phyloP scores from a whole-genome alignment of 2,113 vertebrate species.

The Smithornis capensis region DNA sequence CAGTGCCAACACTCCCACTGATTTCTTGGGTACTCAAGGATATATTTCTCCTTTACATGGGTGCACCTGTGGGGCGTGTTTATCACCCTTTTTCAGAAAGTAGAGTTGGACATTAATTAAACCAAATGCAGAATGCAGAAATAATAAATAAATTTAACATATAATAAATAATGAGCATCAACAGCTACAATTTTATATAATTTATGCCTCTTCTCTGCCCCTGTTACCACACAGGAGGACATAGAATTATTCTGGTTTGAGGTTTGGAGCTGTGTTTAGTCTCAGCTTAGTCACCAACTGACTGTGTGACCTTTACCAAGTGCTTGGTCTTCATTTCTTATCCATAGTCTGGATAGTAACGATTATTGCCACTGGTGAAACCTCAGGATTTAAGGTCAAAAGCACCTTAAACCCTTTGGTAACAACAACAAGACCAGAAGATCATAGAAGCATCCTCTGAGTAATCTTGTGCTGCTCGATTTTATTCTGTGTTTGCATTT shows the following conservation, averaged over 20 bases:
- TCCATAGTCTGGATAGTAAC: accelerated
- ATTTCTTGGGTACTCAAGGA: neutral
- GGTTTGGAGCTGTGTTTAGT: neutral
- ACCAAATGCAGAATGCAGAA: accelerated
- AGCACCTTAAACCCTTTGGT: accelerated
- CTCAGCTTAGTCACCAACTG: neutral
- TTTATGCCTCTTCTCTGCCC: neutral
- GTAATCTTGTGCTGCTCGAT: accelerated
- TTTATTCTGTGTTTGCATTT: accelerated
- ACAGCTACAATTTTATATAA: accelerated
- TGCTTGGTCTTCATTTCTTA: neutral
- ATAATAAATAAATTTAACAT: accelerated
- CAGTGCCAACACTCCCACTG: too few relatives aligned
- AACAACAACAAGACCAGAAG: neutral
- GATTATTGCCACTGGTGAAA: accelerated
- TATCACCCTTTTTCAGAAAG: neutral
- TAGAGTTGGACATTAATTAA: accelerated
- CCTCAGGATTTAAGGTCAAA: accelerated
- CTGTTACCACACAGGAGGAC: accelerated
- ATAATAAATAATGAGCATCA: accelerated
- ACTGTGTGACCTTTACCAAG: neutral
- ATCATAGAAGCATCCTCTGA: accelerated
- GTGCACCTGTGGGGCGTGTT: neutral
- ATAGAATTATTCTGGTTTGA: accelerated
- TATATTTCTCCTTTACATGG: neutral